A percentile compares a stretch with the other conserved stretches of the same genome.
Conservation (phyloP, 2,888 invertebrate species). For the Tachina fera region DNA sequence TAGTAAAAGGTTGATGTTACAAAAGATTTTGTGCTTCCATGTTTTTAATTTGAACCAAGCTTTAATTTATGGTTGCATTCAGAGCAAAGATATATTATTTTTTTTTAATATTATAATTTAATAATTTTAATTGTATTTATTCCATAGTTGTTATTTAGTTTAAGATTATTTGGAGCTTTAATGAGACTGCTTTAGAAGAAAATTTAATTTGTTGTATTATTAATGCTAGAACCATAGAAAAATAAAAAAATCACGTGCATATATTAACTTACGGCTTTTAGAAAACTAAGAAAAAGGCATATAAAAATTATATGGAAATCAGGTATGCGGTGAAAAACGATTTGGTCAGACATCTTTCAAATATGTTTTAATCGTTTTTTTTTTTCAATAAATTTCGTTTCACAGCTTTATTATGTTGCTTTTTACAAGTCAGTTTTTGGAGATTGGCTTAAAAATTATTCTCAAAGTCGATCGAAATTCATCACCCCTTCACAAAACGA, state of each 20-base stretch:
- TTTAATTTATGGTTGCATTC: slow-evolving; percentile 35
- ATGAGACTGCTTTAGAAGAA: slow-evolving; percentile 39
- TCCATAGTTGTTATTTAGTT: slow-evolving; percentile 53
- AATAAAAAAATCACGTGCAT: neutral
- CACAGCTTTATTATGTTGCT: too few relatives aligned
- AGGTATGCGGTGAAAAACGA: neutral
- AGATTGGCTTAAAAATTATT: too few relatives aligned
- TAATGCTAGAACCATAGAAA: slow-evolving; percentile 28
- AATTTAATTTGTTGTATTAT: neutral
- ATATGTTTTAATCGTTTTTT: too few relatives aligned
- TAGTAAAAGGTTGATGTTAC: too few relatives aligned
- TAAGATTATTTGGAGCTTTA: slow-evolving; percentile 49
- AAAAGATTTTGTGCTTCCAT: neutral
- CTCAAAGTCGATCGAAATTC: too few relatives aligned
- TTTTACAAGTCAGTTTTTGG: too few relatives aligned
- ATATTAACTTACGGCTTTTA: slow-evolving; percentile 8
- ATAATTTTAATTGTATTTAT: slow-evolving; percentile 57
- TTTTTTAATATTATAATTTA: slow-evolving; percentile 58
- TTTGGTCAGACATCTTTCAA: too few relatives aligned
- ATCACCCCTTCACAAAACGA: too few relatives aligned
- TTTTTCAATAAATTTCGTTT: too few relatives aligned
- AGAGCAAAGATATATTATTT: neutral
- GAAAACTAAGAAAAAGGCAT: neutral
- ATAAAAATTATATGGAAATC: neutral
- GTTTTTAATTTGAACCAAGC: neutral